Percentiles rank a stretch among this genome's conserved stretches.
These are phyloP conservation scores for Watsonalla cultraria DNA, from an alignment of 2,888 invertebrate species.

Conservation along the genomic window DNA sequence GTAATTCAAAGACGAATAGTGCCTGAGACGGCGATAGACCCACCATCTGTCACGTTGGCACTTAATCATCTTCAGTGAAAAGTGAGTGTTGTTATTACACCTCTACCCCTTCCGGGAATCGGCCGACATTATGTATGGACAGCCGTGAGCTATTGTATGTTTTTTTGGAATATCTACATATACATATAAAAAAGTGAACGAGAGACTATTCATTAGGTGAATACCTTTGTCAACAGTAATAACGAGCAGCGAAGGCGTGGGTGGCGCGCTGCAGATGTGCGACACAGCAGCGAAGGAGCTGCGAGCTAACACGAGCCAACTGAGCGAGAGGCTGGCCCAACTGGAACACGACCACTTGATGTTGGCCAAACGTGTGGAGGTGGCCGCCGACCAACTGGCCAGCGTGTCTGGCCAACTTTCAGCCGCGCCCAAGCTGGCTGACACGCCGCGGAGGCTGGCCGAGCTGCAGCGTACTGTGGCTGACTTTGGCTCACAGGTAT, in stretches of 20 bases:
- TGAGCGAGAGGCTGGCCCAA: slow-evolving; percentile 77
- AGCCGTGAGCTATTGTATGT: too few relatives aligned
- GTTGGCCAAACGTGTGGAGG: slow-evolving; percentile 43
- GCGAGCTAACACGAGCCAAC: slow-evolving; percentile 81
- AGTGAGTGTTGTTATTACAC: too few relatives aligned
- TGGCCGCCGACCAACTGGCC: slow-evolving; percentile 70
- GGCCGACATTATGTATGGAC: too few relatives aligned
- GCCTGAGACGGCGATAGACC: too few relatives aligned
- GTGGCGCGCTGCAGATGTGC: slow-evolving; percentile 84
- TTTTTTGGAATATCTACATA: too few relatives aligned
- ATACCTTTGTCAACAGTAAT: slow-evolving; percentile 66
- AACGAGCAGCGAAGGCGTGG: slow-evolving; percentile 83
- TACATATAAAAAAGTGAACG: background rate
- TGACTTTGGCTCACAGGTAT: slow-evolving; percentile 80
- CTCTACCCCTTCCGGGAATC: too few relatives aligned
- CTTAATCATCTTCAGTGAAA: too few relatives aligned
- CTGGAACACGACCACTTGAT: slow-evolving; percentile 76
- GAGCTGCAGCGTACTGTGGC: slow-evolving; percentile 78
- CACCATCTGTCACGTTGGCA: too few relatives aligned
- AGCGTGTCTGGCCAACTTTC: slow-evolving; percentile 78
- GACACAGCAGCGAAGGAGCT: slow-evolving; percentile 84
- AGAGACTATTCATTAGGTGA: background rate
- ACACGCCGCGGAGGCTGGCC: slow-evolving; percentile 76
- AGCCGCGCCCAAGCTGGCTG: slow-evolving; percentile 78
- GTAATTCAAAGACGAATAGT: too few relatives aligned